Conservation (phyloP, 2,113 vertebrate species). For the Mixornis gularis region DNA sequence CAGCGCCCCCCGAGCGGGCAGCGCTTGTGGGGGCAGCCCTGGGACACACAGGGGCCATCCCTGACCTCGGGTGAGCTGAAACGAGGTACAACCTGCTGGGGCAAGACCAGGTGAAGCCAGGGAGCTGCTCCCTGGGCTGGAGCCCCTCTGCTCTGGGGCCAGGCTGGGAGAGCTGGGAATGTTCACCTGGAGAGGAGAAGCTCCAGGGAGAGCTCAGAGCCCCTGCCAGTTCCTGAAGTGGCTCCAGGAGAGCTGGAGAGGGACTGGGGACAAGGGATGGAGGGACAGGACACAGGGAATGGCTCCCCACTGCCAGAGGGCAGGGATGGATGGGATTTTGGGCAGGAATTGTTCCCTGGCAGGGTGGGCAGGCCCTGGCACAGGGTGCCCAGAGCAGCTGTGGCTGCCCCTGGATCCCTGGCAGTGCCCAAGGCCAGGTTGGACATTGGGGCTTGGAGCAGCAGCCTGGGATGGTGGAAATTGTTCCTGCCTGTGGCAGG, state of each 20-base stretch:
- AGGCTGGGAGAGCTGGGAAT: fast-evolving
- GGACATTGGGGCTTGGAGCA: neutral
- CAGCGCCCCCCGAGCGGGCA: fast-evolving
- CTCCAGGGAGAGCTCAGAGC: neutral
- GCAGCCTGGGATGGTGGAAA: neutral
- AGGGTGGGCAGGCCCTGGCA: neutral
- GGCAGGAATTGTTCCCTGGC: fast-evolving
- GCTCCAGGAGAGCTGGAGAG: neutral
- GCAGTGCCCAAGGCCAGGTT: fast-evolving
- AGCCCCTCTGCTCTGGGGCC: neutral
- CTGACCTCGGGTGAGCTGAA: neutral
- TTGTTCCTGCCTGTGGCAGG: neutral
- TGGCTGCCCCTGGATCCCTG: neutral
- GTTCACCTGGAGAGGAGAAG: neutral
- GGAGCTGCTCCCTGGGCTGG: neutral
- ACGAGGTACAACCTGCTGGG: neutral
- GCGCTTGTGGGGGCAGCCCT: fast-evolving
- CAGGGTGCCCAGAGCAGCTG: neutral
- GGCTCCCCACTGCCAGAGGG: neutral
- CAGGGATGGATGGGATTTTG: fast-evolving
- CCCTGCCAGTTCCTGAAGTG: fast-evolving
- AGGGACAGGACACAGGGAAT: neutral
- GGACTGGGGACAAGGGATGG: too few species aligned
- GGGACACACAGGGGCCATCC: fast-evolving
- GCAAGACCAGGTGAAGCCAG: fast-evolving